phyloP scores from a whole-genome alignment of 2,888 invertebrate genomes.

The Caenorhabditis doughertyi region DNA sequence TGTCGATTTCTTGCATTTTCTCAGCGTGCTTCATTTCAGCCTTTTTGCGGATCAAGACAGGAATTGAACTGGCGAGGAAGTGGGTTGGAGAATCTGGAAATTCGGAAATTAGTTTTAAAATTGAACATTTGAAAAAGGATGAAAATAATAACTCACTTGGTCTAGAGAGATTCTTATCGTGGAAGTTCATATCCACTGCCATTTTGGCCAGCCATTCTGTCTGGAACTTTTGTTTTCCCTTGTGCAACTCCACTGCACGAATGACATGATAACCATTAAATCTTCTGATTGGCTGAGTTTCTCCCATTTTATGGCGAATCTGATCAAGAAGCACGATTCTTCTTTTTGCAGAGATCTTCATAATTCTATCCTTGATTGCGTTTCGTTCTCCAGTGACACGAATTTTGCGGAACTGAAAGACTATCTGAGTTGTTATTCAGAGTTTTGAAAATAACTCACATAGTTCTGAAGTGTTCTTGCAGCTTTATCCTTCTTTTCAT shows the following conservation, averaged over 20 bases:
- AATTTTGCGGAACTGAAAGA: slow-evolving; percentile 43
- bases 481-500: slow-evolving; percentile 46
- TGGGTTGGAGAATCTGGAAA: slow-evolving; percentile 50
- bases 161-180: slow-evolving; percentile 51
- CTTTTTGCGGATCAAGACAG: slow-evolving; percentile 34
- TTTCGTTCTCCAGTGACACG: slow-evolving; percentile 22
- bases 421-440: not conserved
- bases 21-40: slow-evolving; percentile 50
- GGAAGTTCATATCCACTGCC: slow-evolving; percentile 43
- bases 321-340: slow-evolving; percentile 42
- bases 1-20: slow-evolving; percentile 45
- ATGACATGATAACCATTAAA: slow-evolving; percentile 48
- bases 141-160: slow-evolving; percentile 56
- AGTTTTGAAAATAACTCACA: slow-evolving; percentile 25
- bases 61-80: slow-evolving; percentile 33
- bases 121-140: too few species aligned
- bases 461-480: slow-evolving; percentile 58
- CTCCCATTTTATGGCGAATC: slow-evolving; percentile 50
- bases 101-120: too few species aligned
- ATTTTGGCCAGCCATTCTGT: slow-evolving; percentile 35
- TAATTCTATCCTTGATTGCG: slow-evolving; percentile 11
- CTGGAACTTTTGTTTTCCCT: slow-evolving; percentile 32
- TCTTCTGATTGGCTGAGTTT: slow-evolving; percentile 40
- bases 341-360: slow-evolving; percentile 28
- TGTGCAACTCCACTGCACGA: slow-evolving; percentile 37